Conservation (phyloP, 2,888 invertebrate genomes). For the Shargacucullia verbasci region DNA sequence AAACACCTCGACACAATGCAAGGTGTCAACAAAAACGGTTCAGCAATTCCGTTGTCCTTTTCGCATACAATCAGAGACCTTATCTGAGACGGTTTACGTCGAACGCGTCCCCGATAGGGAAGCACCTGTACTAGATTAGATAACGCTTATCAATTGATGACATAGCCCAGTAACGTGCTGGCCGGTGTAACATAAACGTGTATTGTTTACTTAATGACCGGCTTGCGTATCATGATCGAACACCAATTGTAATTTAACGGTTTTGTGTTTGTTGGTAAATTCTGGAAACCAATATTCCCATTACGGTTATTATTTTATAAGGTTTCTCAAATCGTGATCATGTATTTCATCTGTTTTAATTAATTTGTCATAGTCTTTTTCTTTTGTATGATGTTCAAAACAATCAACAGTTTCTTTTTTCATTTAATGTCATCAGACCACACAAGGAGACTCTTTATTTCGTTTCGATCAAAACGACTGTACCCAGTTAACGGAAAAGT, state of each 20-base stretch:
- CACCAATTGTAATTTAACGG: slow-evolving; percentile 40
- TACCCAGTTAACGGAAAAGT: slow-evolving; percentile 32
- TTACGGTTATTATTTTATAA: background rate
- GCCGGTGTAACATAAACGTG: slow-evolving; percentile 51
- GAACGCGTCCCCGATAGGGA: slow-evolving; percentile 65
- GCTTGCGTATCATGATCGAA: slow-evolving; percentile 34
- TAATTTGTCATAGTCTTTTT: too few relatives aligned
- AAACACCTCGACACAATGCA: slow-evolving; percentile 23
- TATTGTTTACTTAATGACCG: slow-evolving; percentile 50
- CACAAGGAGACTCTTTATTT: slow-evolving; percentile 12
- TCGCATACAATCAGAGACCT: slow-evolving; percentile 41
- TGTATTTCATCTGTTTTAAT: background rate
- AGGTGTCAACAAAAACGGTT: slow-evolving; percentile 45
- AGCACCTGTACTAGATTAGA: slow-evolving; percentile 75
- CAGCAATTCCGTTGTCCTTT: slow-evolving; percentile 36
- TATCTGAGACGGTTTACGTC: slow-evolving; percentile 51
- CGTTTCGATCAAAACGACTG: slow-evolving; percentile 18
- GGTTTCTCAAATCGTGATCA: background rate
- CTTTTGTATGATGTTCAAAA: too few relatives aligned
- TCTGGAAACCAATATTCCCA: slow-evolving; percentile 1
- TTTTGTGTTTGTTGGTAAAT: slow-evolving; percentile 18
- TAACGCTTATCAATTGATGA: slow-evolving; percentile 72
- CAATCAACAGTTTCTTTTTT: background rate
- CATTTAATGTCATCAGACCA: background rate
- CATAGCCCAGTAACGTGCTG: slow-evolving; percentile 69